Base-by-base conservation (phyloP, 2,888 invertebrate species). In the Cerceris rybyensis region DNA sequence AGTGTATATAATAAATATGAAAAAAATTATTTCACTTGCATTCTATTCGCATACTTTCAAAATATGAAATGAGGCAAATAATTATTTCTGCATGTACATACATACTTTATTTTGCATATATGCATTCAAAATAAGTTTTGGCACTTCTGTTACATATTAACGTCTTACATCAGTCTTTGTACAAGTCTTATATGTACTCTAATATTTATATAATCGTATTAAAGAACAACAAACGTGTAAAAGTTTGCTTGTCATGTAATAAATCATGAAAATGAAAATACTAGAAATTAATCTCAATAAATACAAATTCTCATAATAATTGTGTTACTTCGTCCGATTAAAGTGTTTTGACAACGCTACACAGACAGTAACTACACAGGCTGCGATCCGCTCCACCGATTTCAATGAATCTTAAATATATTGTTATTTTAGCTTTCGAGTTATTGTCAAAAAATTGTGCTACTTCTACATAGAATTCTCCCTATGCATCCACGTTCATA, bases 81-180 rank as follows among this genome's bases (percentile, higher is more conserved):
- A 70, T 42, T 7, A 42, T 64, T 46, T 50, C 50, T 52, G 43
- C n/a, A 63, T 54, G 14, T 58, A 28, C 50, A 42, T 54, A 11
- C 52, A 78, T 13, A 78, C 49, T 13, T 65, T 60, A 66, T 59
- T 11, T 11, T 63, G 60, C 57, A 75, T 58, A 28, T 58, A 55
- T 73, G 70, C 49, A 57, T 61, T 49, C 16, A 39, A 70, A 16
- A 54, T 39, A 59, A 52, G 61, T 72, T 78, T 84, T 84, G 82
- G 84, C 83, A 83, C 82, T 75, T 77, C 39, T 50, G 49, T 84
- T 70, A 7, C 52, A 66, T 60, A 70, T 63, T 68, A 73, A 75
- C 54, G 58, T 80, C 65, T 69, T 58, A 61, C 74, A 71, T 82
- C 85, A 84, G 84, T 85, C 84, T 85, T 85, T 71, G 49, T 70